Conservation (phyloP, 2,113 vertebrate genomes). For the Litocranius walleri region DNA sequence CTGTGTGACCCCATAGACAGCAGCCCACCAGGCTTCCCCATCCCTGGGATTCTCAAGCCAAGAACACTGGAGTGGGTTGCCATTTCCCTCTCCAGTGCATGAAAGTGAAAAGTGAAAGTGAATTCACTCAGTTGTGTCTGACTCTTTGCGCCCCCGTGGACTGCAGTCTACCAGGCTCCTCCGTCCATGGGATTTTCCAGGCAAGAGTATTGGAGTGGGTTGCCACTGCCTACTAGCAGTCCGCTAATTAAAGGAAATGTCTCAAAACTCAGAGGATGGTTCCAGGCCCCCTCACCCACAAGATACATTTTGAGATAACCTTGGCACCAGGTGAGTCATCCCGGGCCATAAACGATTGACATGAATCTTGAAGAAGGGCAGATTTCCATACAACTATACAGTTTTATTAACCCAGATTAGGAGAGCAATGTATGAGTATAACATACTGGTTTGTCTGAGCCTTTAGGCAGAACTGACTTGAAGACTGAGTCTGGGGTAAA, state of each 20-base stretch:
- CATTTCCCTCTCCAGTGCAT: no score
- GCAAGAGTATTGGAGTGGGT: no score
- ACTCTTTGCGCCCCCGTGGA: no score
- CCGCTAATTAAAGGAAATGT: background rate
- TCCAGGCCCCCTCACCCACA: background rate
- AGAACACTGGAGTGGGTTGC: no score
- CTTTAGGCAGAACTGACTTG: background rate
- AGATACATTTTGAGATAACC: background rate
- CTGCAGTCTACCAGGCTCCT: no score
- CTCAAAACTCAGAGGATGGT: background rate
- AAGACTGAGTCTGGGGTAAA: background rate
- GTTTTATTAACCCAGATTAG: background rate
- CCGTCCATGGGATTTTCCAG: no score
- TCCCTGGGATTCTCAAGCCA: no score
- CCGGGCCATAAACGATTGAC: background rate
- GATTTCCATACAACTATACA: background rate
- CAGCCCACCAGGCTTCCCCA: no score
- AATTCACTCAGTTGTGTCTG: no score
- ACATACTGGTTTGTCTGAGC: background rate
- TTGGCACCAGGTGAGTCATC: background rate
- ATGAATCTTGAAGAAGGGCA: background rate
- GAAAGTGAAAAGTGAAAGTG: no score
- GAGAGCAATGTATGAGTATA: background rate
- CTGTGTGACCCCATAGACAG: no score
- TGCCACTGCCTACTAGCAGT: background rate